Evolutionary conservation across 2,113 vertebrate genomes (phyloP).

Genomic region (Thermophis baileyi): DNA sequence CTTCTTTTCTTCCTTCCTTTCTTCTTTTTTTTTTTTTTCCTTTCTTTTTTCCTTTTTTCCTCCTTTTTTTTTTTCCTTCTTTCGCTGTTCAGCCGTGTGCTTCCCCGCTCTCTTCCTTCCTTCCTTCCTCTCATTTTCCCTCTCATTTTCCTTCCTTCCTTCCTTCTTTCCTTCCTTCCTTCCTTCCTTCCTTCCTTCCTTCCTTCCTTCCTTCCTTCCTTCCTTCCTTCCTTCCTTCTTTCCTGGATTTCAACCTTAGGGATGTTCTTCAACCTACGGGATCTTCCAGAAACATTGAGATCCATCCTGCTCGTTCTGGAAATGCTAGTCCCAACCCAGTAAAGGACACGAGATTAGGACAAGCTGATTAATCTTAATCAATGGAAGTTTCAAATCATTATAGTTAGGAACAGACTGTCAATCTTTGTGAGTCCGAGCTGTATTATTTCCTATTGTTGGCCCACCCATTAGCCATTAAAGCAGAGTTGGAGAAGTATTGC

Average conservation of each 20-base stretch:
- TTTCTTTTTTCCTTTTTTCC: too few relatives aligned
- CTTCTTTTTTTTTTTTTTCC: neutral
- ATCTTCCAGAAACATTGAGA: neutral
- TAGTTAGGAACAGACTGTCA: neutral
- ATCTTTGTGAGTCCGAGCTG: neutral
- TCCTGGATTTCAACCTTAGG: neutral
- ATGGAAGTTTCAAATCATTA: neutral
- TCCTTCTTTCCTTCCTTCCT: neutral
- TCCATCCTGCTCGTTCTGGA: neutral
- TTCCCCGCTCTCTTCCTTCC: too few relatives aligned
- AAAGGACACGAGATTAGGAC: neutral
- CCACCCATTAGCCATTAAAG: neutral
- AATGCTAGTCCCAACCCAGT: neutral
- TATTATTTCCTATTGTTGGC: neutral
- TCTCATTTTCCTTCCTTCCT: neutral
- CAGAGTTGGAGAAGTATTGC: neutral
- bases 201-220: neutral
- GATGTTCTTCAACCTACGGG: neutral
- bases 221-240: neutral
- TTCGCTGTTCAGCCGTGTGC: too few relatives aligned
- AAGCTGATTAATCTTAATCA: neutral
- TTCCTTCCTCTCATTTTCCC: too few relatives aligned
- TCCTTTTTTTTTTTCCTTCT: neutral
- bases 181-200: neutral
- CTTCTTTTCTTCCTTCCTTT: neutral